Conservation (phyloP, 2,888 invertebrate species). For the Thymelicus lineola region DNA sequence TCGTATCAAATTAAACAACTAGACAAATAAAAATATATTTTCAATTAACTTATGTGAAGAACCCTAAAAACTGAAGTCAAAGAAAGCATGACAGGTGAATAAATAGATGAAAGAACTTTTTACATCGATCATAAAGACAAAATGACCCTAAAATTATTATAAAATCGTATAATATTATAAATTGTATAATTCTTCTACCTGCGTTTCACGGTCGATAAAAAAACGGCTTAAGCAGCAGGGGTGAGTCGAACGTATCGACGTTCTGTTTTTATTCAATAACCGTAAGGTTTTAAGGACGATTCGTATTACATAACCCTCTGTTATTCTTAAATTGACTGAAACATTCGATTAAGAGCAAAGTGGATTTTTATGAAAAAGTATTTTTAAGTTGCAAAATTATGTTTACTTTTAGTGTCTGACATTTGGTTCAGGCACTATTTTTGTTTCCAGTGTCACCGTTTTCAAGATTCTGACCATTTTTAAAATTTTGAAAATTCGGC, state of each 20-base stretch:
- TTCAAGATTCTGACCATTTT: no score
- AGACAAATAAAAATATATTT: not conserved
- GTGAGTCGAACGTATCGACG: conserved; percentile 60
- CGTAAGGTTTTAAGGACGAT: conserved; percentile 60
- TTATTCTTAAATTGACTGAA: conserved; percentile 72
- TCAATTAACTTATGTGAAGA: not conserved
- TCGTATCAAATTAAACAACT: not conserved
- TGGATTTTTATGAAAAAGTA: conserved; percentile 19
- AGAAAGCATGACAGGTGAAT: conserved; percentile 29
- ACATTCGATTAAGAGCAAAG: conserved; percentile 50
- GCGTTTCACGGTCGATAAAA: conserved; percentile 73
- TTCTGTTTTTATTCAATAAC: conserved; percentile 74
- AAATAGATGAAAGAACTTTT: conserved; percentile 31
- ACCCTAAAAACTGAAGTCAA: conserved; percentile 4
- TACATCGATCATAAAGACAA: conserved; percentile 33
- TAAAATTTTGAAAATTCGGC: no score
- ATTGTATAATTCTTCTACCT: conserved; percentile 60
- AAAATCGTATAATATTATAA: conserved; percentile 44
- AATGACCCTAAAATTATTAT: conserved; percentile 34
- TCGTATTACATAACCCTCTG: conserved; percentile 68
- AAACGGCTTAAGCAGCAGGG: conserved; percentile 64
- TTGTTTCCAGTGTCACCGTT: no score
- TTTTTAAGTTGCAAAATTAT: conserved; percentile 7
- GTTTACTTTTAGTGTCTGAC: not conserved
- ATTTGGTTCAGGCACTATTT: not conserved